Evolutionary conservation across 2,113 vertebrate species (phyloP), one percentile per base, ranked within the genome.

Genomic region (Rhynchomys soricoides): DNA sequence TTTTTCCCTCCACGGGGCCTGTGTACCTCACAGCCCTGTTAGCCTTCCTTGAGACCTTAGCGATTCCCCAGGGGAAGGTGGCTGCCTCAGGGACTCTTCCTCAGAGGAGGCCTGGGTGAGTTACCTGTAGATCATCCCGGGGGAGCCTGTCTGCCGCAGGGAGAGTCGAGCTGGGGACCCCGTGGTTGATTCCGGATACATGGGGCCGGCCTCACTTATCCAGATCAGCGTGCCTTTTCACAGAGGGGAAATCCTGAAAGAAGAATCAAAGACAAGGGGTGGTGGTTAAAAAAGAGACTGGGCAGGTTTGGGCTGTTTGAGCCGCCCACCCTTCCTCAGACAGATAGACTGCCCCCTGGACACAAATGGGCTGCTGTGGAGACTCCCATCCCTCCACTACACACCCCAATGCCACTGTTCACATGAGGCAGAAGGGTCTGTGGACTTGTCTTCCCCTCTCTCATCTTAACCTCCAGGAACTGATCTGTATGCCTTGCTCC

Each of bases 121-220:
- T 99, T 97, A 99, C 99, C 99, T 99, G 99, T 99, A 99, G 98
- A 99, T 99, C 99, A 99, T 99, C 95, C 99, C 99, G 6, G 99
- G 99, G 71, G 99, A 99, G 98, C 99, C 99, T 1, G 99, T 99
- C 98, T 99, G 99, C 97, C 99, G 98, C 97, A 99, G 99, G 21
- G 99, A 99, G 98, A 99, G 99, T 98, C 99, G 99, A 96, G 99
- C 99, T 0, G 99, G 99, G 90, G 99, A 99, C 98, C 99, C 99
- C 68, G 99, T 99, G 97, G 99, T 99, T 48, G 99, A 99, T 99
- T 99, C 99, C 24, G 99, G 99, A 99, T 99, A 99, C 99, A 99
- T 99, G 99, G 99, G 98, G 99, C 98, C 96, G 98, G 98, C 96
- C 98, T 98, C 97, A 97, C 96, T 95, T 24, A 97, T 96, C 96